Base-by-base conservation (phyloP, 1,140 invertebrate species). In the Octopus bimaculoides region DNA sequence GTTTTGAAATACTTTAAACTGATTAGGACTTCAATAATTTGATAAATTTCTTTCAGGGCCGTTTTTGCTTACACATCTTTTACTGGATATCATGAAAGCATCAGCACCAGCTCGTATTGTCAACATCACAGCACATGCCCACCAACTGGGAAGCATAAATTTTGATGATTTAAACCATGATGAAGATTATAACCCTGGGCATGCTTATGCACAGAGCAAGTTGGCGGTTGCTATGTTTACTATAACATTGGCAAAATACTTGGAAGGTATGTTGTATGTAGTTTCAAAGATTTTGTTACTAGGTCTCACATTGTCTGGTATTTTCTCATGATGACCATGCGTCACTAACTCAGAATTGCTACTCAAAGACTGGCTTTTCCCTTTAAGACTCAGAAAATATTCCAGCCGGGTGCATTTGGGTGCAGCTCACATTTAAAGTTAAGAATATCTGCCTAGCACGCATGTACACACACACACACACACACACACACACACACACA, bases 41-140 rank as follows among this genome's bases (percentile, higher is more conserved):
- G 1, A 41, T 41, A 1, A 41, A 41, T 78, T 71, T 77, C 6
- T 79, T 85, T 4, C 83, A 89, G 89, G 92, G 73, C 91, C 91
- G 81, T 90, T 91, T 81, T 85, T 89, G 8, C 91, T 97, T 6
- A 97, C 97, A 1, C 94, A 95, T 89, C 91, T 98, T 56, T 89
- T 98, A 0, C 83, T 97, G 73, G 95, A 96, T 85, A 84, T 84
- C 53, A 74, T 92, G 77, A 91, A 91, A 80, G 82, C 81, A 56
- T 86, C 94, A 7, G 91, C 92, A 0, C 94, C 95, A 5, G 93
- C 94, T 54, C 92, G 97, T 79, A 94, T 98, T 75, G 92, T 98
- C 0, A 93, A 96, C 4, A 95, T 97, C 0, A 95, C 95, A 0
- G 97, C 96, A 0, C 93, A 94, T 75, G 91, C 96, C 6, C 96